Evolutionary conservation across 2,888 invertebrate genomes (phyloP), one percentile per base, ranked within the genome.

Genomic region (Morinoia aosen): DNA sequence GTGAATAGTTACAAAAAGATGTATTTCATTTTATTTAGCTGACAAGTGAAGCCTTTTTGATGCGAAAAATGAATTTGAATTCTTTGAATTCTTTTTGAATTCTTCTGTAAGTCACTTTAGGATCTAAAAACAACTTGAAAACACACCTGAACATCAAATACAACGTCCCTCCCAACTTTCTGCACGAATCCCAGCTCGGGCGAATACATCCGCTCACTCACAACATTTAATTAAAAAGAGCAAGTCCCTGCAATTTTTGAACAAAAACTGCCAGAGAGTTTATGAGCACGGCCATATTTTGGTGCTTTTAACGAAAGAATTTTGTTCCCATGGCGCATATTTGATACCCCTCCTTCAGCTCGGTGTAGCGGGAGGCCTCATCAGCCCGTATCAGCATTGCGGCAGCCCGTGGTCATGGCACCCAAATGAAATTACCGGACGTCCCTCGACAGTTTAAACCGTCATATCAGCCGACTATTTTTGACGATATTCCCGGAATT

Each of bases 311-410:
- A 33, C 33, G 76, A 76, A 76, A 33, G 76, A 76, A 76, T 76
- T 76, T 76, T 76, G 25, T 10, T 76, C 76, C 76, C 8, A 33
- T 76, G 25, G 19, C 33, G 76, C 76, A 76, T 76, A 76, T 76
- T 76, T 76, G 76, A 76, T 76, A 76, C 19, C 25, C 19, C 25
- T 16, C 76, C 33, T 33, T 76, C 76, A 8, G 33, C 76, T 3
- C 76, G 25, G 33, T 76, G 76, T 76, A 14, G 16, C 25, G 76
- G 12, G 0, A 0, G 76, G 76, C 33, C 76, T 76, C 76, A 76
- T 76, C 76, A 76, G 76, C 76, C 76, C 76, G 33, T 76, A 76
- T 76, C 76, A 76, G 76, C 76, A 76, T 76, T 76, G 76, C 76
- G 25, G 76, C 76, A 76, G 76, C 76, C 76, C 25, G 76, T 76